Base-by-base conservation (phyloP, 2,113 vertebrate genomes). In the Sinosuthora webbiana region DNA sequence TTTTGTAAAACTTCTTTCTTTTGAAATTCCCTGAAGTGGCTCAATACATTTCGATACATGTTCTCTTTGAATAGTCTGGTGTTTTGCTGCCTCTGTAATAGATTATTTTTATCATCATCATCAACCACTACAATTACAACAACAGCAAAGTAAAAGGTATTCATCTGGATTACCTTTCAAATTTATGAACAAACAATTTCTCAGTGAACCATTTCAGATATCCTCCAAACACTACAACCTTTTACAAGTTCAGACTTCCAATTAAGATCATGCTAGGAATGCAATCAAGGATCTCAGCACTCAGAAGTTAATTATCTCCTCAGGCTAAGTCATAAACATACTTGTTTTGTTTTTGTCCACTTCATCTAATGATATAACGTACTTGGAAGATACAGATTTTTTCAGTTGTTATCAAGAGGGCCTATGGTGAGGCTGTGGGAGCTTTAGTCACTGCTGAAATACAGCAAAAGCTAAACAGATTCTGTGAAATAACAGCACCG, bases 261-360 rank as follows among this genome's bases (percentile, higher is more conserved):
- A 97, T 98, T 98, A 97, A 90, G 95, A 96, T 97, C 98, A 97
- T 98, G 97, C 97, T 97, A 98, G 95, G 97, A 98, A 98, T 97
- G 95, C 97, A 98, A 98, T 98, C 97, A 97, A 97, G 95, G 95
- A 96, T 96, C 97, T 98, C 98, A 95, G 91, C 91, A 96, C 95
- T 98, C 96, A 97, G 83, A 97, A 98, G 97, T 97, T 98, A 98
- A 98, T 98, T 98, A 98, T 97, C 95, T 98, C 98, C 97, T 98
- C 95, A 77, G 97, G 98, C 97, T 96, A 97, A 90, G 96, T 92
- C 96, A 96, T 97, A 97, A 97, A 97, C 96, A 97, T 93, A 84
- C 31, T 87, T 97, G 94, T 94, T 97, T 97, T 96, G 95, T 82
- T 97, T 97, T 97, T 97, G 98, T 97, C 98, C 97, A 97, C 96